Base-by-base conservation (phyloP, 1,140 invertebrate species). In the Gonatopus flavifemur region DNA sequence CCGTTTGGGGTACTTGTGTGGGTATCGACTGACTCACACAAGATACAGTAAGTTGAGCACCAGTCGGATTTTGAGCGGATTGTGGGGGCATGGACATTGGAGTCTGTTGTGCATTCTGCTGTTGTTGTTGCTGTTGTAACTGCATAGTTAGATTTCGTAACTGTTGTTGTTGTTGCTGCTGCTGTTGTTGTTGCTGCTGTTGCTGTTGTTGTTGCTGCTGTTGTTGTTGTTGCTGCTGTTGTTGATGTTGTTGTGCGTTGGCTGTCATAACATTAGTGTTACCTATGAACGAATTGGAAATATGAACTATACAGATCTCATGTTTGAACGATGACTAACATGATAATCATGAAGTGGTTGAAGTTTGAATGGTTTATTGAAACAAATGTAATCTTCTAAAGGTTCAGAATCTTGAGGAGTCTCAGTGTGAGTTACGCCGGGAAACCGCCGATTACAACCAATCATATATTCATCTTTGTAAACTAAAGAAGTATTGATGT, bases 101-200 rank as follows among this genome's bases (percentile, higher is more conserved):
- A 3, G 62, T 58, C 44, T 77, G 72, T 48, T 80, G 79, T n/a
- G 76, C 70, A 19, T 74, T 67, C 31, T 69, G 65, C 45, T 74
- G 70, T 16, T 76, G 66, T 31, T 79, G 74, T 49, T 77, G 75
- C 47, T 72, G 67, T 31, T 72, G 64, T 24, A 76, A 66, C 10
- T 79, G 76, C 25, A n/a, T n/a, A n/a, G n/a, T n/a, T n/a, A n/a
- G n/a, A n/a, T 79, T 76, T 32, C 78, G 74, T 43, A 79, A 69
- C 33, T 80, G 76, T 35, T 77, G 70, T 12, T 77, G 74, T 36
- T 77, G 74, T 8, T 72, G 72, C 21, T 81, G 69, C 24, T 75
- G 65, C 35, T 79, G 74, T 32, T 77, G 70, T 12, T 77, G 73
- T 33, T 75, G 72, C 12, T 70, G 70, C 20, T 80, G 67, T 31